Evolutionary conservation across 2,113 vertebrate genomes (phyloP).

Genomic region (Neogobius melanostomus): DNA sequence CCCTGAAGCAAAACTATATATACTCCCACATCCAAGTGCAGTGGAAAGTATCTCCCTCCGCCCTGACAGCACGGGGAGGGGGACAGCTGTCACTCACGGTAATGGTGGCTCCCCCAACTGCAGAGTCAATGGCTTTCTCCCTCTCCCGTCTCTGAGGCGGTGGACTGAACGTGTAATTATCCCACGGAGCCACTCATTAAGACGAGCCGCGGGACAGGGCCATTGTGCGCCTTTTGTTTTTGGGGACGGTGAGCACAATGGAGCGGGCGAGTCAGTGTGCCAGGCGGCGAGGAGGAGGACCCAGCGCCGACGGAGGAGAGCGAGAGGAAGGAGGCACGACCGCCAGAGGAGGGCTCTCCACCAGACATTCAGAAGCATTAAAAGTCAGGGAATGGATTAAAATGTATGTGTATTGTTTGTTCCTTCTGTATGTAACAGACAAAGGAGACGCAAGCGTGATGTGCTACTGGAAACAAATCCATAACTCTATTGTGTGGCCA

Average conservation of each 20-base stretch:
- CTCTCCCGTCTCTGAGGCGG: constrained; percentile 62
- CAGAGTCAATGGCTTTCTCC: constrained; percentile 67
- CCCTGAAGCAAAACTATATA: too few species aligned
- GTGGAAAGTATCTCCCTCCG: constrained; percentile 48
- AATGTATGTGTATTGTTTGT: too few species aligned
- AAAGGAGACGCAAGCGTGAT: too few species aligned
- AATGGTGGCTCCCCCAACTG: constrained; percentile 62
- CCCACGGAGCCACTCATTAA: constrained; percentile 73
- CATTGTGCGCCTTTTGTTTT: constrained; percentile 65
- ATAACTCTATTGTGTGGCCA: too few species aligned
- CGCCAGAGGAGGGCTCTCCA: too few species aligned
- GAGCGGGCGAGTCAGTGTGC: constrained; percentile 68
- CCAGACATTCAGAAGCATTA: too few species aligned
- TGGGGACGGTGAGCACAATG: constrained; percentile 64
- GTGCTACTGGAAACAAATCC: too few species aligned
- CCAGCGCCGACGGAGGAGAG: constrained; percentile 37
- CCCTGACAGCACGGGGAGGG: constrained; percentile 51
- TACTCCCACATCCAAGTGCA: too few species aligned
- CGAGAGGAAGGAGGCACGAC: constrained; percentile 50
- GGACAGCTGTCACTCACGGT: constrained; percentile 69
- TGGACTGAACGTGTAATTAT: constrained; percentile 75
- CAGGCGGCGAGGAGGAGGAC: constrained; percentile 60
- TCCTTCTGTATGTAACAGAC: too few species aligned
- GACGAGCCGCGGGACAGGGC: constrained; percentile 69
- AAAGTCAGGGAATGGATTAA: too few species aligned